Conservation (phyloP, 2,797 vertebrate species). For the Podarcis siculus region DNA sequence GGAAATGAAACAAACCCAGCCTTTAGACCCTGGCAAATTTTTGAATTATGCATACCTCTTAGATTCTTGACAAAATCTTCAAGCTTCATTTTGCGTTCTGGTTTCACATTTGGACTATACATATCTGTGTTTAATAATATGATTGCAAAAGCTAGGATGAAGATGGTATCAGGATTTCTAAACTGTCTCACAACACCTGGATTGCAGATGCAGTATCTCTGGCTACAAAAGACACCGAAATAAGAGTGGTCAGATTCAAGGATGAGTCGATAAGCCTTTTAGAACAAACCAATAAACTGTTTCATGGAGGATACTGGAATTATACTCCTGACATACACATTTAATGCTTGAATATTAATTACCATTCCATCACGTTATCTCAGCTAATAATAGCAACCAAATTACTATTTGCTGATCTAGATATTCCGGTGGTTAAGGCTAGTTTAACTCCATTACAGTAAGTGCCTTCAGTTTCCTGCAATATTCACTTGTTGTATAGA, state of each 20-base stretch:
- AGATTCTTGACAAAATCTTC: conserved; percentile 98
- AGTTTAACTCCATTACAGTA: background rate
- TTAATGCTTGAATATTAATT: background rate
- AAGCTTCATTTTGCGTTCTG: conserved; percentile 97
- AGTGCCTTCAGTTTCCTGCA: background rate
- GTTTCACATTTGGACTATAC: conserved; percentile 98
- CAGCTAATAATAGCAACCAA: background rate
- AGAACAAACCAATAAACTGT: conserved; percentile 15
- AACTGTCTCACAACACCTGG: conserved; percentile 95
- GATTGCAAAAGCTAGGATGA: conserved; percentile 97
- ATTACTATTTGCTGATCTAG: background rate
- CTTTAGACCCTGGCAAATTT: background rate
- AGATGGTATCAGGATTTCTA: conserved; percentile 97
- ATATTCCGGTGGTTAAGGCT: conserved; percentile 1
- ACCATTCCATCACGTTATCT: background rate
- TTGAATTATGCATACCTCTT: conserved; percentile 81
- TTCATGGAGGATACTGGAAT: background rate
- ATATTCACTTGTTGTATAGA: background rate
- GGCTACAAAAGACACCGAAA: conserved; percentile 75
- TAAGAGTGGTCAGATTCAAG: conserved; percentile 40
- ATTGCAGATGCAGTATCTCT: conserved; percentile 97
- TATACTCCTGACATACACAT: background rate
- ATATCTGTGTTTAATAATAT: conserved; percentile 98
- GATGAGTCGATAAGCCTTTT: background rate
- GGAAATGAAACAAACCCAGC: background rate